Conservation (phyloP, 2,113 vertebrate genomes). For the Bungarus multicinctus region DNA sequence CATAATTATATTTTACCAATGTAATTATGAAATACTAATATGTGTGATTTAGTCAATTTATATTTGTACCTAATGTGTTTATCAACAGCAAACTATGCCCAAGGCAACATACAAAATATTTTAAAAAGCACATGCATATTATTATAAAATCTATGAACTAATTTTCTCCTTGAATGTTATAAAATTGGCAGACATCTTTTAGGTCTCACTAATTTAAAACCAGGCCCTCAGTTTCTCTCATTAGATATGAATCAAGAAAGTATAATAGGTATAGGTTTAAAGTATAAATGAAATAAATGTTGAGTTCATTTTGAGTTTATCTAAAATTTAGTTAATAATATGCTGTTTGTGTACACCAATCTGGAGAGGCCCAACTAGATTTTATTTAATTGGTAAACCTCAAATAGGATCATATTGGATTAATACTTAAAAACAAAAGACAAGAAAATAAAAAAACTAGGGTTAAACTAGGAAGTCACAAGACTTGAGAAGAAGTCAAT, state of each 20-base stretch:
- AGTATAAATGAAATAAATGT: not conserved
- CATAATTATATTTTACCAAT: not conserved
- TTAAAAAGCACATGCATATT: not conserved
- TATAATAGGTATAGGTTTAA: not conserved
- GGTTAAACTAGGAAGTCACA: not conserved
- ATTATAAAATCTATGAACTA: not conserved
- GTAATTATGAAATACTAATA: not conserved
- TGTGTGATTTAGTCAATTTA: not conserved
- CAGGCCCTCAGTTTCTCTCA: not conserved
- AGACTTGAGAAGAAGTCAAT: not conserved
- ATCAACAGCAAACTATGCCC: not conserved
- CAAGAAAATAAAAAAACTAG: not conserved
- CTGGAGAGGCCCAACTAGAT: not conserved
- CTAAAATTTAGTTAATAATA: not conserved
- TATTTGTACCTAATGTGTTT: not conserved
- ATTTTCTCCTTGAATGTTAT: not conserved
- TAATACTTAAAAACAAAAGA: not conserved
- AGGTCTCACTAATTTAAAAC: not conserved
- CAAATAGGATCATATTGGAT: not conserved
- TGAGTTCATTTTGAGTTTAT: not conserved
- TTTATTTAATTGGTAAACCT: not conserved
- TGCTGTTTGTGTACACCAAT: not conserved
- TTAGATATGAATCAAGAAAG: not conserved
- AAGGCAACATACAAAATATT: not conserved
- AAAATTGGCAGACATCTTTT: not conserved